Conservation (phyloP, 30 jellyfish, hydroid and myxozoan genomes). For the Morbakka virulenta region DNA sequence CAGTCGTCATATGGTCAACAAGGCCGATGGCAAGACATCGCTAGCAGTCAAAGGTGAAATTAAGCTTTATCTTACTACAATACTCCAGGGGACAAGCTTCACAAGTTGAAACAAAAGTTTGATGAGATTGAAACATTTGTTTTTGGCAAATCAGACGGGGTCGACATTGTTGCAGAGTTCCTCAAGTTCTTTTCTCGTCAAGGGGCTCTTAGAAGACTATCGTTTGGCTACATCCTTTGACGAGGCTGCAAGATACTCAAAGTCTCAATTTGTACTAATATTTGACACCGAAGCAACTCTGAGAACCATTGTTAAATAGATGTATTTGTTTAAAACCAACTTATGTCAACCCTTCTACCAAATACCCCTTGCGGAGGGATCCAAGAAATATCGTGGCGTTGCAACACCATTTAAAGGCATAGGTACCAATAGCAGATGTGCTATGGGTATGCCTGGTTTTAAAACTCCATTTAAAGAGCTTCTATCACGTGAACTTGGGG, state of each 20-base stretch:
- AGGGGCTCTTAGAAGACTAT: slow-evolving; percentile 52
- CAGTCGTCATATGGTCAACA: no score
- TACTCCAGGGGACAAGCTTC: no score
- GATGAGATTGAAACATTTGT: slow-evolving; percentile 47
- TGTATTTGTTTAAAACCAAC: slow-evolving; percentile 31
- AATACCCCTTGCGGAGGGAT: slow-evolving; percentile 49
- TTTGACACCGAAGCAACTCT: slow-evolving; percentile 63
- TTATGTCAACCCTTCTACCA: slow-evolving; percentile 51
- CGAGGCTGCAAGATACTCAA: slow-evolving; percentile 52
- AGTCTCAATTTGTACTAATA: slow-evolving; percentile 60
- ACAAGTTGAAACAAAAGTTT: slow-evolving; percentile 30
- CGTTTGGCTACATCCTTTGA: slow-evolving; percentile 62
- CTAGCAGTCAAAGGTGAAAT: no score
- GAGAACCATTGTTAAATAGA: slow-evolving; percentile 47
- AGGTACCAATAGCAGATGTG: slow-evolving; percentile 44
- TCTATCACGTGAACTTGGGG: slow-evolving; percentile 45
- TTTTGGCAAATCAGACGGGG: slow-evolving; percentile 46
- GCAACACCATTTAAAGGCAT: no score
- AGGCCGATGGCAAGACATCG: no score
- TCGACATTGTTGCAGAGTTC: slow-evolving; percentile 34
- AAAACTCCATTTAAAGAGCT: slow-evolving; percentile 63
- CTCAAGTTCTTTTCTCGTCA: slow-evolving; percentile 57
- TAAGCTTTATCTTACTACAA: no score
- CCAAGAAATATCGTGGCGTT: slow-evolving; percentile 69
- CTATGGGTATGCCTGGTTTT: slow-evolving; percentile 78